Base-by-base conservation (phyloP, 2,797 vertebrate species). In the Melanotaenia pygmaea region DNA sequence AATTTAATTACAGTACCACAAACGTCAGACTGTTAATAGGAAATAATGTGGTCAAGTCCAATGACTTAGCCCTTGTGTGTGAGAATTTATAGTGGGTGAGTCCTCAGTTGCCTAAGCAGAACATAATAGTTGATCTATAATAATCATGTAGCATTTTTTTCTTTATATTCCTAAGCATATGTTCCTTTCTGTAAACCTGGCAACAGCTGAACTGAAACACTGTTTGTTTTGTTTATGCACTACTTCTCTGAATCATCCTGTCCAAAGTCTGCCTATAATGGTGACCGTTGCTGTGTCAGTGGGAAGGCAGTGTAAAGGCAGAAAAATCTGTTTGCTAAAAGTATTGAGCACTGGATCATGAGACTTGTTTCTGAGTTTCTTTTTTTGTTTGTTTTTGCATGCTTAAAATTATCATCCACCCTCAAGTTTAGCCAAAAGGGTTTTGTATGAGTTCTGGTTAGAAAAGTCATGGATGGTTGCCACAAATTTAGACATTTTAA, bases 191-290 rank as follows among this genome's bases (percentile, higher is more conserved):
- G 6, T 63, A 32, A 69, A 60, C 18, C 3, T 7, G 22, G 12
- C 35, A 57, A 11, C 30, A 63, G 11, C 24, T 22, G 3, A 12
- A 10, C 2, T 22, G 13, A 53, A 4, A 3, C 28, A 47, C 28
- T 0, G 26, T 50, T 34, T 9, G 35, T 24, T 76, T 86, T 79
- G 74, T 89, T 84, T 75, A 75, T 79, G n/a, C 62, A 58, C 24
- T 40, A 28, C 14, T 72, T 85, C 84, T 70, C 59, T 9, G 30
- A 82, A 66, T 74, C 54, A 47, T 56, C 3, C 4, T 0, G 79
- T 76, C 56, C 85, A 90, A 90, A 88, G 87, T 91, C 79, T 72
- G 3, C 5, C 24, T 28, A 51, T 64, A 67, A 60, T 50, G 13
- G 32, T 51, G 51, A 63, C 64, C 24, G 5, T 30, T 35, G 32